Evolutionary conservation across 1,140 invertebrate genomes (phyloP).

Genomic region (Meloidogyne chitwoodi): DNA sequence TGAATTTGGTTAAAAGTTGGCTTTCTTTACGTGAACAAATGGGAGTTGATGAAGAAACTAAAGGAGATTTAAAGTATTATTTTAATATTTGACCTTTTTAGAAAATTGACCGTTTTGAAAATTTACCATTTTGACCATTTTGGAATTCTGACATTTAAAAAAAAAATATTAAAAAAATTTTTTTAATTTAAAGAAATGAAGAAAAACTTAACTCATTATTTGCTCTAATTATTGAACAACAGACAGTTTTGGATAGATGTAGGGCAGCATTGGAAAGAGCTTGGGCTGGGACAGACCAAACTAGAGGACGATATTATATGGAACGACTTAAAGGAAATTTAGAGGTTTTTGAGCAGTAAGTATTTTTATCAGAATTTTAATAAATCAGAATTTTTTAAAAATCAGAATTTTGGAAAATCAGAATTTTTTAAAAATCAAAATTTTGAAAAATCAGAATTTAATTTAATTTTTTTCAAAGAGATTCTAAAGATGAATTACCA

Average conservation of each 20-base stretch:
- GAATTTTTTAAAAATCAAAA: not conserved
- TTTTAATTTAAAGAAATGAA: not conserved
- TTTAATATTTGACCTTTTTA: too few species aligned
- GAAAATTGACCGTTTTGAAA: not conserved
- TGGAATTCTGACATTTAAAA: too few species aligned
- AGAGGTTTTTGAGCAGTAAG: conserved; percentile 13
- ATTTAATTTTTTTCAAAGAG: not conserved
- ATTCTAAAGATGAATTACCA: conserved; percentile 19
- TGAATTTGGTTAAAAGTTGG: conserved; percentile 11
- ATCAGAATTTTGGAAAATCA: not conserved
- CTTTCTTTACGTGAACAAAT: not conserved
- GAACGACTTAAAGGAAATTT: conserved; percentile 2
- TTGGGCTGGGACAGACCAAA: conserved; percentile 7
- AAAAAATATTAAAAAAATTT: not conserved
- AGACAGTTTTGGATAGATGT: not conserved
- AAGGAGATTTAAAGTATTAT: not conserved
- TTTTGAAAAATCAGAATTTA: not conserved
- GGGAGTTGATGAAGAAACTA: not conserved
- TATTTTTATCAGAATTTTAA: not conserved
- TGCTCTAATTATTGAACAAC: not conserved
- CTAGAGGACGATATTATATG: not conserved
- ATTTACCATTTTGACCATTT: too few species aligned
- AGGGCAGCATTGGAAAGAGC: not conserved
- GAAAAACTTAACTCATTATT: conserved; percentile 3
- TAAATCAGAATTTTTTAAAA: not conserved